phyloP scores from a whole-genome alignment of 2,113 vertebrate genomes.

The Hemiscyllium ocellatum region DNA sequence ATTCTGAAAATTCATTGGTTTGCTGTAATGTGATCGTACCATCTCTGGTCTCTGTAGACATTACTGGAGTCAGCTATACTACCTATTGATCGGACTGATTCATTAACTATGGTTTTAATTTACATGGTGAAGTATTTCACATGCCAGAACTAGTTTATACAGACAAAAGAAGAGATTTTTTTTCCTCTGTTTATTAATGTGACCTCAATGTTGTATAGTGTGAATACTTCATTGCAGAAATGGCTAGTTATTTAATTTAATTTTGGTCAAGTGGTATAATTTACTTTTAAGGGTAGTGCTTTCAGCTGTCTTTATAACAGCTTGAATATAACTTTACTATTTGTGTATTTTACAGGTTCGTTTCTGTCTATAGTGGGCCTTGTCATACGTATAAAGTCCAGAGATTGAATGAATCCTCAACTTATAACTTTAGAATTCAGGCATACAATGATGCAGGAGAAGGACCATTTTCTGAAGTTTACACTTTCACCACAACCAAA shows the following conservation, averaged over 20 bases:
- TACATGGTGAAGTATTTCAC: background rate
- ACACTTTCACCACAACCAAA: conserved; percentile 64
- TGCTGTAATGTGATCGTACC: background rate
- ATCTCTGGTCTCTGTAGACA: background rate
- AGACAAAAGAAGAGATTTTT: background rate
- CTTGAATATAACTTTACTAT: background rate
- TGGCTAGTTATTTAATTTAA: background rate
- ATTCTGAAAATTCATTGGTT: background rate
- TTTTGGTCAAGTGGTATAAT: background rate
- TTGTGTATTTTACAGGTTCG: conserved; percentile 51
- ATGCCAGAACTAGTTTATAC: background rate
- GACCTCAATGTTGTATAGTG: background rate
- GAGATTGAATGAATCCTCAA: conserved; percentile 61
- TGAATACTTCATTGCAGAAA: background rate
- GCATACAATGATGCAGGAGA: conserved; percentile 62
- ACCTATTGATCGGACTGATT: background rate
- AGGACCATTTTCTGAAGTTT: conserved; percentile 61
- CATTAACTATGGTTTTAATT: background rate
- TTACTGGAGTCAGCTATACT: background rate
- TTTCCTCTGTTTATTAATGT: background rate
- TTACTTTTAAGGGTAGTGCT: background rate
- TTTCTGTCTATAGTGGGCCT: conserved; percentile 63
- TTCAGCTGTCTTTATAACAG: background rate
- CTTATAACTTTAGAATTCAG: conserved; percentile 68
- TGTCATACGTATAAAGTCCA: conserved; percentile 69